Evolutionary conservation across 2,797 vertebrate genomes (phyloP).

Genomic region (Sarcoramphus papa): DNA sequence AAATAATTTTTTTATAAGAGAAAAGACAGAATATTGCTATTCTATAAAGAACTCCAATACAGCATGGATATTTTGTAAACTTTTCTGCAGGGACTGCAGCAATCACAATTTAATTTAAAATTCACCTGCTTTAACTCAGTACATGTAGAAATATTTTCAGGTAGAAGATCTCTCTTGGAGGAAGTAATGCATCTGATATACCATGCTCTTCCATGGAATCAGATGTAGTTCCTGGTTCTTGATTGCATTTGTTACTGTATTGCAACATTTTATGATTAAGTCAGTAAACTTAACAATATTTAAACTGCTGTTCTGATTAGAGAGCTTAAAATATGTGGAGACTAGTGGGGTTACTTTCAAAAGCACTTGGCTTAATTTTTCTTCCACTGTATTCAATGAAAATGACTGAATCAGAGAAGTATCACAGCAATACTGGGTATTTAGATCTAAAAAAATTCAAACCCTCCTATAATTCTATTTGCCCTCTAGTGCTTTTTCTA

Average conservation of each 20-base stretch:
- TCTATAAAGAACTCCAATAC: neutral
- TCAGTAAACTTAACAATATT: slow-evolving; percentile 50
- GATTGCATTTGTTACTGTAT: slow-evolving; percentile 36
- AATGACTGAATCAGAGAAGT: neutral
- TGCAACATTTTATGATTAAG: slow-evolving; percentile 56
- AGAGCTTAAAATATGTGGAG: neutral
- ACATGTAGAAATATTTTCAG: neutral
- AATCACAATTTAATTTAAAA: neutral
- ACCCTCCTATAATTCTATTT: neutral
- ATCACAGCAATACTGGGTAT: neutral
- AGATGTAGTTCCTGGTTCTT: neutral
- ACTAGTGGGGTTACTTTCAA: neutral
- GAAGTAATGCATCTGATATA: neutral
- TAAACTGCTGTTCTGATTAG: slow-evolving; percentile 42
- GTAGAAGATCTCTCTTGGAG: neutral
- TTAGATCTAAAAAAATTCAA: neutral
- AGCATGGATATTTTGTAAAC: neutral
- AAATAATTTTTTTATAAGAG: neutral
- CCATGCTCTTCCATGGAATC: neutral
- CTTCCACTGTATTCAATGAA: neutral
- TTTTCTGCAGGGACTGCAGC: neutral
- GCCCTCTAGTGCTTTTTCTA: neutral
- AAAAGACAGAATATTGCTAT: neutral
- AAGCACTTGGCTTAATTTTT: slow-evolving; percentile 23
- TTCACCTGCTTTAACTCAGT: neutral